Evolutionary conservation across 1,140 invertebrate species (phyloP).

Genomic region (Octopus sinensis): DNA sequence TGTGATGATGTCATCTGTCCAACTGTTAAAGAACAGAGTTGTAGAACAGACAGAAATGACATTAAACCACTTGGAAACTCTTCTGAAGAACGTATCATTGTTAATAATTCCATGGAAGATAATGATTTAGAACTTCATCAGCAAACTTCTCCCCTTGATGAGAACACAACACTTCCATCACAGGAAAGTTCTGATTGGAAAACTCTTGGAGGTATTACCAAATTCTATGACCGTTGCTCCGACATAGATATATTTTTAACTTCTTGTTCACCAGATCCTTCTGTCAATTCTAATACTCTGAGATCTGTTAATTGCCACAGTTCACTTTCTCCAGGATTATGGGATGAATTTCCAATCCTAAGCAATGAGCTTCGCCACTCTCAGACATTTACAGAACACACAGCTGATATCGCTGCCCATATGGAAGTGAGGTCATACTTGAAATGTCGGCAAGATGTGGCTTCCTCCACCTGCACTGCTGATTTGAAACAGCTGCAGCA

Average conservation of each 20-base stretch:
- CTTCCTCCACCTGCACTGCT: too few species aligned
- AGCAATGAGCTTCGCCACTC: background rate
- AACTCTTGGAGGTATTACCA: background rate
- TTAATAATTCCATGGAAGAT: background rate
- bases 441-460: background rate
- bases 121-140: background rate
- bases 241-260: background rate
- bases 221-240: slow-evolving; percentile 8
- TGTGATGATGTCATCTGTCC: background rate
- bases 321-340: background rate
- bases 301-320: background rate
- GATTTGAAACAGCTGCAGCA: too few species aligned
- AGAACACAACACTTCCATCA: background rate
- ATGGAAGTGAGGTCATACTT: background rate
- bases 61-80: background rate
- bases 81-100: background rate
- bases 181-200: background rate
- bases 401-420: background rate
- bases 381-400: background rate
- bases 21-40: background rate
- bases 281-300: background rate
- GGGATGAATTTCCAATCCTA: background rate
- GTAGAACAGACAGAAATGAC: background rate
- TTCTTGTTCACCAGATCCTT: background rate
- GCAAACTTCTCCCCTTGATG: background rate